These are phyloP conservation scores for Lamproptera curius DNA, from an alignment of 2,888 invertebrate genomes.

Conservation along the genomic window DNA sequence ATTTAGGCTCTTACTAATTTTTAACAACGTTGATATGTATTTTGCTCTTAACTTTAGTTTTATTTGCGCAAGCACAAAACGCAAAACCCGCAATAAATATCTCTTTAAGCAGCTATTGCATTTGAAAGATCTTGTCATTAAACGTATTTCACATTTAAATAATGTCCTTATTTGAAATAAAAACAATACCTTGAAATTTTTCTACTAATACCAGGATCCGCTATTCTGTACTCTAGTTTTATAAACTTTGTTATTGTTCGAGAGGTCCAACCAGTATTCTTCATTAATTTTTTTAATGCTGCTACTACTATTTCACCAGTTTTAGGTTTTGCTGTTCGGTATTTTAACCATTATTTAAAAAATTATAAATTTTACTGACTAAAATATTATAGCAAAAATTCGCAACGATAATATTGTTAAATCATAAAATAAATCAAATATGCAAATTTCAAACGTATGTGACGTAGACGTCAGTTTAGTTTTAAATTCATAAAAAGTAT, in stretches of 20 bases:
- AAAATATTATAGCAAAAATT: neutral
- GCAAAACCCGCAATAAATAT: too few species aligned
- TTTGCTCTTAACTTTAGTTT: too few species aligned
- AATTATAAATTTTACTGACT: slow-evolving; percentile 1
- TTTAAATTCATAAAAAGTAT: neutral
- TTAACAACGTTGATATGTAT: too few species aligned
- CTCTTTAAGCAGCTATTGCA: too few species aligned
- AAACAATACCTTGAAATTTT: slow-evolving; percentile 53
- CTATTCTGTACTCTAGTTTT: slow-evolving; percentile 43
- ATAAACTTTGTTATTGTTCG: slow-evolving; percentile 56
- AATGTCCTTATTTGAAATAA: too few species aligned
- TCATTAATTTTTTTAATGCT: slow-evolving; percentile 50
- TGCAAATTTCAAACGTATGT: too few species aligned
- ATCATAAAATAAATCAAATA: too few species aligned
- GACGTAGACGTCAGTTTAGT: neutral
- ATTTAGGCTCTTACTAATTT: too few species aligned
- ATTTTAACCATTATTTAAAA: slow-evolving; percentile 25
- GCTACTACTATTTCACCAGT: slow-evolving; percentile 47
- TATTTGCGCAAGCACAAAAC: too few species aligned
- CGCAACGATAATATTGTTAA: neutral
- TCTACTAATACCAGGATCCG: slow-evolving; percentile 39
- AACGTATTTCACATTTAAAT: too few species aligned
- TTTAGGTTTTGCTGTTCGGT: slow-evolving; percentile 22
- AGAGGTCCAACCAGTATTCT: slow-evolving; percentile 54
- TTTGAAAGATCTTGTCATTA: too few species aligned